phyloP scores from a whole-genome alignment of 2,888 invertebrate genomes.

The Pachycephus smyrnensis region DNA sequence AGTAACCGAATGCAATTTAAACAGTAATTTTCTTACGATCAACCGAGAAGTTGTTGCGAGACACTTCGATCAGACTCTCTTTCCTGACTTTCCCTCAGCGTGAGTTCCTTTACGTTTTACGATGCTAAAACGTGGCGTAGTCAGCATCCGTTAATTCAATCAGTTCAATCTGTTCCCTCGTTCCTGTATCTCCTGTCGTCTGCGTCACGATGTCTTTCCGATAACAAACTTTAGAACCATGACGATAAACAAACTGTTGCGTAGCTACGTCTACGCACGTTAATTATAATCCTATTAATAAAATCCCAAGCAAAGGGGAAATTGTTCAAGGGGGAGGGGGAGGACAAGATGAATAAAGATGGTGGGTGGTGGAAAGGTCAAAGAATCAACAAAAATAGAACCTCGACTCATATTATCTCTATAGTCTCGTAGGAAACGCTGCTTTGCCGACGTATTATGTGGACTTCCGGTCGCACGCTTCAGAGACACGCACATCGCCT shows the following conservation, averaged over 20 bases:
- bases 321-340: neutral
- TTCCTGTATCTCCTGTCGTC: neutral
- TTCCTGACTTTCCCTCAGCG: neutral
- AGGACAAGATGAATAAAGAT: neutral
- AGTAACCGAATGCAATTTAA: neutral
- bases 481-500: constrained; percentile 38
- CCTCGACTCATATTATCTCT: constrained; percentile 29
- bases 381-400: neutral
- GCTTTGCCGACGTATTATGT: constrained; percentile 60
- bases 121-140: neutral
- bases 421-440: constrained; percentile 33
- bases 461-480: constrained; percentile 65
- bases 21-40: neutral
- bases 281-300: neutral
- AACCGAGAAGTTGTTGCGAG: neutral
- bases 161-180: neutral
- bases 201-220: neutral
- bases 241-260: neutral
- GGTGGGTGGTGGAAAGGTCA: neutral
- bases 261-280: neutral
- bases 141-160: neutral
- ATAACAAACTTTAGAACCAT: neutral
- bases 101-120: neutral
- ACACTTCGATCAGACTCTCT: neutral
- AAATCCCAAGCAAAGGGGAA: neutral